Evolutionary conservation across 2,797 vertebrate species (phyloP).

Genomic region (Parauchenoglanis punctatus): DNA sequence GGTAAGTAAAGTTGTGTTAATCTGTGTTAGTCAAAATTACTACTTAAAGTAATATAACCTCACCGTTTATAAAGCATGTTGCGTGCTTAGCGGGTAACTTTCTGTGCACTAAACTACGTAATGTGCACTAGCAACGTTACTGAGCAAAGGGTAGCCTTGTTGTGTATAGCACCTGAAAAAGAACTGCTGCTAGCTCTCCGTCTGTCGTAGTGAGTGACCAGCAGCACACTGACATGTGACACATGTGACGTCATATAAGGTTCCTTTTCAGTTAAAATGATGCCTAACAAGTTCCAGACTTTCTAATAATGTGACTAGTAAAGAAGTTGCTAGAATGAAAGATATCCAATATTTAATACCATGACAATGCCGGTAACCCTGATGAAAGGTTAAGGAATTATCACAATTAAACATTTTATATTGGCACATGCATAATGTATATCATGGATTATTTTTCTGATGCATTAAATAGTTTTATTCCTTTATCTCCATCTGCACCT

Average conservation of each 20-base stretch:
- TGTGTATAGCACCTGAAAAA: background rate
- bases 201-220: background rate
- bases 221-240: background rate
- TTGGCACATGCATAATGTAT: background rate
- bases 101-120: background rate
- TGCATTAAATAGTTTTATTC: background rate
- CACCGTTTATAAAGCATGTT: background rate
- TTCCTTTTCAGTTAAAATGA: background rate
- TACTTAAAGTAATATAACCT: background rate
- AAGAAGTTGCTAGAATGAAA: background rate
- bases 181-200: too few species aligned
- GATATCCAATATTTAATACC: background rate
- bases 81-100: background rate
- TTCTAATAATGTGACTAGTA: background rate
- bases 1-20: background rate
- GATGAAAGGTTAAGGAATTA: background rate
- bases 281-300: background rate
- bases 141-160: background rate
- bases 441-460: too few species aligned
- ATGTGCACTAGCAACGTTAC: background rate
- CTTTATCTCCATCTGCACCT: background rate
- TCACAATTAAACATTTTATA: background rate
- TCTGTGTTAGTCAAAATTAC: background rate
- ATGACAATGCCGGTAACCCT: background rate
- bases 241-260: too few species aligned